Evolutionary conservation across 2,888 invertebrate species (phyloP), one percentile per base, ranked within the genome.

Genomic region (Lepetodrilus schrolli): DNA sequence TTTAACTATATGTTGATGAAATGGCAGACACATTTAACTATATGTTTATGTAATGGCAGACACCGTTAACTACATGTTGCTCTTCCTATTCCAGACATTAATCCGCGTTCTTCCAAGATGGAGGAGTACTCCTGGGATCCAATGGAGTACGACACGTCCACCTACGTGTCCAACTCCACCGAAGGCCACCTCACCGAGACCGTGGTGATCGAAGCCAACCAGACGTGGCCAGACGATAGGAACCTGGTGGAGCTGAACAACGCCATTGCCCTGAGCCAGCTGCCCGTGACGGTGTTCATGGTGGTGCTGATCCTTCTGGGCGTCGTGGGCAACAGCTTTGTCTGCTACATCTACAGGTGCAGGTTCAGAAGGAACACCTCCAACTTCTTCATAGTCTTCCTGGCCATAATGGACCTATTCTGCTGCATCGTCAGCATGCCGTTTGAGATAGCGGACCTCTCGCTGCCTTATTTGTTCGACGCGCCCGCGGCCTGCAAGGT

Each of bases 301-400:
- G 69, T 78, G 8, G 8, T 84, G 5, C 74, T 84, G 20, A 73
- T 86, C 66, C 30, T 82, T 1, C 38, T 81, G 0, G 84, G 84
- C 4, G 51, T 85, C 1, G 49, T 84, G 37, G 83, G 83, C 43
- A 87, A 87, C 74, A 72, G 72, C 38, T 68, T 85, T 20, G 86
- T 87, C 26, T 84, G 83, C 30, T 82, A 84, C 66, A 79, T 87
- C 13, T 87, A 86, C 76, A 77, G 80, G 38, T 79, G 81, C 36
- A 80, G 83, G n/a, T 78, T 86, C 49, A 79, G 82, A 7, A 73
- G 82, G 47, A 82, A 83, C n/a, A 83, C 85, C 4, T 83, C 85
- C 8, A 81, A 84, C 51, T 83, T 81, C 66, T 84, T 85, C 51
- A 81, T 87, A n/a, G 71, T 86, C 30, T 85, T 83, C 72, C 74